A percentile compares a stretch with the other conserved stretches of the same genome.
These are phyloP conservation scores for Arge pagana DNA, from an alignment of 2,888 invertebrate genomes.

Conservation along the genomic window DNA sequence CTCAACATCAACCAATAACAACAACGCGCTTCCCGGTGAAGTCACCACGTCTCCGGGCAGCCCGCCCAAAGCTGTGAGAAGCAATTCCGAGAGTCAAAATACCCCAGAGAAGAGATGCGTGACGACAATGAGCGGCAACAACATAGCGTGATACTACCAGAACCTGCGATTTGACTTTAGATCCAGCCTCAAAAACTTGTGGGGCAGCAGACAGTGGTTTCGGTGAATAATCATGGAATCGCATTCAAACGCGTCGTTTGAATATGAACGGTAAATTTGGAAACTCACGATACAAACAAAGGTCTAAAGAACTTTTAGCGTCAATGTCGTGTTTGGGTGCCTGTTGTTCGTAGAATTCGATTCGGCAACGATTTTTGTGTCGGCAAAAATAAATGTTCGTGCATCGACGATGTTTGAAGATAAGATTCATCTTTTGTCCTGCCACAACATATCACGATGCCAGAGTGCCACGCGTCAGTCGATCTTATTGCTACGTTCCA, in stretches of 20 bases:
- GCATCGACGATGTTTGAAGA: too few relatives aligned
- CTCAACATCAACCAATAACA: constrained; percentile 61
- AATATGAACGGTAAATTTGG: background rate
- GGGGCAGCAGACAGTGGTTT: constrained; percentile 51
- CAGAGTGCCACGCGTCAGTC: too few relatives aligned
- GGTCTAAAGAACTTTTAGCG: constrained; percentile 11
- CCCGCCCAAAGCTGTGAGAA: constrained; percentile 59
- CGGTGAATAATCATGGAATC: constrained; percentile 37
- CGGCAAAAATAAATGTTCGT: too few relatives aligned
- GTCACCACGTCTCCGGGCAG: constrained; percentile 54
- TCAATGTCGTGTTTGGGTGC: constrained; percentile 9
- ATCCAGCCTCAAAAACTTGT: constrained; percentile 49
- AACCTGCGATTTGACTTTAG: constrained; percentile 52
- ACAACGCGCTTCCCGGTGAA: constrained; percentile 57
- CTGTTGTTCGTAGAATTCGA: constrained; percentile 5
- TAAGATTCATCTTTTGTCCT: too few relatives aligned
- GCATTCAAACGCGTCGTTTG: background rate
- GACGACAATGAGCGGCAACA: constrained; percentile 64
- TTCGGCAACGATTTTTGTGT: constrained; percentile 14
- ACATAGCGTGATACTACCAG: constrained; percentile 63
- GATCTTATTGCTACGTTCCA: too few relatives aligned
- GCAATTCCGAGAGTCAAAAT: constrained; percentile 63
- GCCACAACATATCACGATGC: too few relatives aligned
- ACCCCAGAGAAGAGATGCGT: constrained; percentile 62
- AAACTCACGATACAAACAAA: constrained; percentile 3